phyloP scores from a whole-genome alignment of 2,113 vertebrate genomes.

The Anarhynchus alexandrinus region DNA sequence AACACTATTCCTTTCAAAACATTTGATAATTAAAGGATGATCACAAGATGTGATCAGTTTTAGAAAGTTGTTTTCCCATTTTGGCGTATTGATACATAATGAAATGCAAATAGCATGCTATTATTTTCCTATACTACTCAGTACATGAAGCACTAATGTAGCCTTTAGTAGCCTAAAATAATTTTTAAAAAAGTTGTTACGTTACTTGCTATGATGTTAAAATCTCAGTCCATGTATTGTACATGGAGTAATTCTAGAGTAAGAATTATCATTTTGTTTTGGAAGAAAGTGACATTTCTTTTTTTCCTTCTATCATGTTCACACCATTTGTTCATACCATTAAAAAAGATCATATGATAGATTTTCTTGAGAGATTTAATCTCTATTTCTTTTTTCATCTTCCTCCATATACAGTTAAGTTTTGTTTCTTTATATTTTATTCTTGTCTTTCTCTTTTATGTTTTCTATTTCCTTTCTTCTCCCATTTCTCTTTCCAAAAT shows the following conservation, averaged over 20 bases:
- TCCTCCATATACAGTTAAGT: background rate
- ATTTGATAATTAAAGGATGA: background rate
- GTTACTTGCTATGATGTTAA: background rate
- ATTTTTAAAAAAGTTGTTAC: background rate
- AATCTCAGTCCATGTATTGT: background rate
- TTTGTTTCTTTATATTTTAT: background rate
- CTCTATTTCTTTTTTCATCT: background rate
- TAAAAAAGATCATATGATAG: rapidly evolving
- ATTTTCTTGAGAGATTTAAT: background rate
- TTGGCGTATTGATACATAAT: background rate
- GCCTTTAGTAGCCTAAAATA: background rate
- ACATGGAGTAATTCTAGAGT: background rate
- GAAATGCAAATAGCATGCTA: background rate
- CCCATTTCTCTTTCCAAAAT: background rate
- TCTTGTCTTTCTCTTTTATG: background rate
- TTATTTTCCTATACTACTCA: background rate
- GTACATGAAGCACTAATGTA: background rate
- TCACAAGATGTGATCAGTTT: background rate
- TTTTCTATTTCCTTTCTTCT: background rate
- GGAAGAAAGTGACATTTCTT: background rate
- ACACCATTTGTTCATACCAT: no score
- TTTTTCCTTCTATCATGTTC: background rate
- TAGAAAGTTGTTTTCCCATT: background rate
- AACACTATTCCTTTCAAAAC: background rate
- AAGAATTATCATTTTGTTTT: background rate